Conservation (phyloP, 2,888 invertebrate genomes). For the Drosophila gaucha region DNA sequence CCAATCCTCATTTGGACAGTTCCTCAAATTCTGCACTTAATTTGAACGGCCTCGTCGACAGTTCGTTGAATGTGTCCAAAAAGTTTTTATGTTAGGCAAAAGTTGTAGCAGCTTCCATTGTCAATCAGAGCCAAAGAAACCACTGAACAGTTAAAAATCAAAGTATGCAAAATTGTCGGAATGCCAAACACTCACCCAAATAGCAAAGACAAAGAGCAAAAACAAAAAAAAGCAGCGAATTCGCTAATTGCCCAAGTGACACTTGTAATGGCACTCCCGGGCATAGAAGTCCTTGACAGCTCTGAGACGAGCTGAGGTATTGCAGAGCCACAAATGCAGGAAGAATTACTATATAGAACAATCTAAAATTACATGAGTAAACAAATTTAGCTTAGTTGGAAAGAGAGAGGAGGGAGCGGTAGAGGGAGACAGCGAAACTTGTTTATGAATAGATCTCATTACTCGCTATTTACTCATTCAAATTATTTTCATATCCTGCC, state of each 20-base stretch:
- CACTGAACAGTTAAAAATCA: constrained; percentile 26
- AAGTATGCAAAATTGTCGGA: constrained; percentile 21
- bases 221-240: constrained; percentile 1
- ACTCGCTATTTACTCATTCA: constrained; percentile 29
- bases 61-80: no score
- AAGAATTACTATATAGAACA: background rate
- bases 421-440: background rate
- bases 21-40: constrained; percentile 31
- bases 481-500: constrained; percentile 40
- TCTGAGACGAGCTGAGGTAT: background rate
- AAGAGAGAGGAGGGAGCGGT: no score
- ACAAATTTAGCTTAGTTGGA: background rate
- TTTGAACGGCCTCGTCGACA: constrained; percentile 37
- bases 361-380: constrained; percentile 6
- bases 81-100: constrained; percentile 35
- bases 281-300: constrained; percentile 12
- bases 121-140: constrained; percentile 39
- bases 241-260: constrained; percentile 59
- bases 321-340: background rate
- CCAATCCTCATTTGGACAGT: constrained; percentile 12
- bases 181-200: constrained; percentile 9
- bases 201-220: constrained; percentile 13
- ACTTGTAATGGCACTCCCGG: constrained; percentile 42
- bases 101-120: constrained; percentile 24
- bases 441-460: constrained; percentile 49